A percentile compares a stretch with the other conserved stretches of the same genome.
These are phyloP conservation scores for Euphydryas editha DNA, from an alignment of 2,888 invertebrate genomes.

Conservation along the genomic window DNA sequence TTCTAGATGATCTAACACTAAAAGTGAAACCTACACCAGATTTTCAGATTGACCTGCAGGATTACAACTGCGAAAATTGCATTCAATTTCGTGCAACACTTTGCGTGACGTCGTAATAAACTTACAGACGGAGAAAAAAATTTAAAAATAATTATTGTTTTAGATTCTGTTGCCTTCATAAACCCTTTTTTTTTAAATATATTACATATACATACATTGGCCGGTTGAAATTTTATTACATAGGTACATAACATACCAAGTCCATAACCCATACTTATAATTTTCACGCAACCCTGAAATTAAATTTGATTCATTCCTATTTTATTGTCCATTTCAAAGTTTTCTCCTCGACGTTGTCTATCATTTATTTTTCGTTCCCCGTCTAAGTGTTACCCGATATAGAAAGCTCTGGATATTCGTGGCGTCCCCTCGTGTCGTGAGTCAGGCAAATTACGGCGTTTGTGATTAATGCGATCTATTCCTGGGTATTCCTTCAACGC, in stretches of 20 bases:
- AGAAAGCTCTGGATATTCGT: conserved; percentile 71
- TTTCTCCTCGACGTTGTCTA: conserved; percentile 33
- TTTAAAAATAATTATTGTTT: too few relatives aligned
- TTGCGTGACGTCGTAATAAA: too few relatives aligned
- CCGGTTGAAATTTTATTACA: too few relatives aligned
- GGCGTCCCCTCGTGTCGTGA: conserved; percentile 76
- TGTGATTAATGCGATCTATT: conserved; percentile 80
- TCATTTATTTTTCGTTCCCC: conserved; percentile 58
- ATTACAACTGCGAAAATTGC: too few relatives aligned
- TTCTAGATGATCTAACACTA: too few relatives aligned
- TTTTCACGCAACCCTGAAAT: conserved; percentile 17
- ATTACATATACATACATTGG: too few relatives aligned
- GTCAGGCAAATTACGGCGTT: conserved; percentile 78
- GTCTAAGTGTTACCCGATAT: conserved; percentile 70
- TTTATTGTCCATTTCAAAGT: conserved; percentile 37
- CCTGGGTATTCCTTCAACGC: conserved; percentile 59
- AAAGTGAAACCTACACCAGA: too few relatives aligned
- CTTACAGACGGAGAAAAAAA: too few relatives aligned
- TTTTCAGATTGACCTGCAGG: too few relatives aligned
- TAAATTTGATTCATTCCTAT: conserved; percentile 34
- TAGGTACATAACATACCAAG: neutral
- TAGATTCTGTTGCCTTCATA: too few relatives aligned
- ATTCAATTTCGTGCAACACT: too few relatives aligned
- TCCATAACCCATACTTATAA: conserved; percentile 1
- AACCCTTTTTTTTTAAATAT: too few relatives aligned